Percentiles rank a stretch among this genome's conserved stretches.
These are phyloP conservation scores for Ligdia adustata DNA, from an alignment of 2,888 invertebrate species.

Conservation along the genomic window DNA sequence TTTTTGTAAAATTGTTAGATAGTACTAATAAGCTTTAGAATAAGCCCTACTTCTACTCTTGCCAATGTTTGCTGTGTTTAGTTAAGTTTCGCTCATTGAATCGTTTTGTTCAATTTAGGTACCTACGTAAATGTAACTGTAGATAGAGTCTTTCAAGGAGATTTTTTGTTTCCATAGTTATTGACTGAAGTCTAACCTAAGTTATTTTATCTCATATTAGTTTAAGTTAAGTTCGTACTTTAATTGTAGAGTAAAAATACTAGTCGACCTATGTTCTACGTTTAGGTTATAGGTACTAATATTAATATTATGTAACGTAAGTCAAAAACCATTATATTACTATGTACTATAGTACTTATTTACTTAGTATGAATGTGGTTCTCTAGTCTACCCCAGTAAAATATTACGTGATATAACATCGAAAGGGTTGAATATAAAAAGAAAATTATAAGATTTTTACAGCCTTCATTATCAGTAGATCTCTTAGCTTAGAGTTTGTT, in stretches of 20 bases:
- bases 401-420: slow-evolving; percentile 26
- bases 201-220: no score
- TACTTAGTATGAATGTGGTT: slow-evolving; percentile 9
- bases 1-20: slow-evolving; percentile 62
- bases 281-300: slow-evolving; percentile 5
- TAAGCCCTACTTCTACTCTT: slow-evolving; percentile 18
- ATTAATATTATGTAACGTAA: no score
- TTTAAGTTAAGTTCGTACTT: no score
- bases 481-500: slow-evolving; percentile 49
- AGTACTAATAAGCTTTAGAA: slow-evolving; percentile 49
- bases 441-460: slow-evolving; percentile 22
- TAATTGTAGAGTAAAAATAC: no score
- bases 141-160: not conserved
- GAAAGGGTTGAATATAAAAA: slow-evolving; percentile 27
- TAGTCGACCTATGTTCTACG: no score
- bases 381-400: slow-evolving; percentile 10
- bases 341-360: not conserved
- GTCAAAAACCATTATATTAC: not conserved
- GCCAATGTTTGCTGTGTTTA: slow-evolving; percentile 6
- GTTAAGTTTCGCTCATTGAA: not conserved
- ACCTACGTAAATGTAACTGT: not conserved
- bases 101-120: not conserved
- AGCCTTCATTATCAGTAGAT: slow-evolving; percentile 38
- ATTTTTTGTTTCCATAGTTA: slow-evolving; percentile 1
- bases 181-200: slow-evolving; percentile 7